Base-by-base conservation (phyloP, 2,888 invertebrate species). In the Theodoxus fluviatilis region DNA sequence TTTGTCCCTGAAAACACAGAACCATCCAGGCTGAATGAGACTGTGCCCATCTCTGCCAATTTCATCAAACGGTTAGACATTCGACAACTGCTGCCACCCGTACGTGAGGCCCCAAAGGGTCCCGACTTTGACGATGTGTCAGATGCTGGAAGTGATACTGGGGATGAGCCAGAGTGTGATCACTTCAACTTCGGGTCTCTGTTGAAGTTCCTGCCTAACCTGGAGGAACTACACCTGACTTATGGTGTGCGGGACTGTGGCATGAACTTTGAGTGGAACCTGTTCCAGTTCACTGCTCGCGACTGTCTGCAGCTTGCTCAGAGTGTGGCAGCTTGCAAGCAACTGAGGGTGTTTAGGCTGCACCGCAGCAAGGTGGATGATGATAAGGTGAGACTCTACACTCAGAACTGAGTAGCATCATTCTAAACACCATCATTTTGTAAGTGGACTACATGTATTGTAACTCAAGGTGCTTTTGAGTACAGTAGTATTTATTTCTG, bases 241-340 rank as follows among this genome's bases (percentile, higher is more conserved):
- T 88, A 86, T 75, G 85, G 86, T 55, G 87, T 88, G 1, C 79
- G 77, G 67, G 85, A 87, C 76, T 87, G 87, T 79, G 88, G 88
- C 25, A 87, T 88, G 87, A 88, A 88, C 77, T 88, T 88, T 81
- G 87, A 87, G 70, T 88, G 88, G 88, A 84, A 81, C 71, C 74
- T 88, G 63, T 88, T 87, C 74, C 84, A 87, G 76, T 87, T 88
- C 75, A 88, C 87, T 38, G 83, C 85, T 28, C 76, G 83, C 71
- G 88, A 88, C 80, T 87, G 87, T 72, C 77, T 85, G 55, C 83
- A 83, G 71, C 76, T 88, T 55, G 81, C 87, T 25, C 85, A 86
- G 76, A 83, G 84, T 77, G 79, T 87, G n/a, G 84, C 86, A 28
- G 76, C 76, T 37, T 82, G 81, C 71, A 85, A 84, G 75, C 78